Evolutionary conservation across 2,888 invertebrate species (phyloP), one percentile per base, ranked within the genome.

Genomic region (Andrena minutula): DNA sequence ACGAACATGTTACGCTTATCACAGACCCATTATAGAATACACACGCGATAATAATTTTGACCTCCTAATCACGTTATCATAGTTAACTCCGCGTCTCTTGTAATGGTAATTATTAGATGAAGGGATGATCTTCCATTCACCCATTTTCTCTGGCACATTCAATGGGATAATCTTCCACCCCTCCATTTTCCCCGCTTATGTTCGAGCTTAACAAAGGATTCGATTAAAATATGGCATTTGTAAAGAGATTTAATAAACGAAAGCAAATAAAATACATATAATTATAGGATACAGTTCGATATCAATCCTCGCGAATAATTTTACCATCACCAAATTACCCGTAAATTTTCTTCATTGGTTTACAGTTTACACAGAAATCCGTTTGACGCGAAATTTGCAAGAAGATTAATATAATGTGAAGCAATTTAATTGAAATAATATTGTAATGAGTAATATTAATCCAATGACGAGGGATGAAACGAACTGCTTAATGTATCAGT

Each of bases 1-100:
- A 64, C 30, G 78, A 81, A 69, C 64, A 64, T 23, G 58, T 64
- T 73, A 73, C 58, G 80, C 73, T 81, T 81, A 81, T 81, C 80
- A 69, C 51, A 30, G 26, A n/a, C 69, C 30, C 28, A 60, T 73
- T 68, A 81, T 51, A 26, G 12, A 69, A 72, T 78, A 20, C 58
- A 73, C 28, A n/a, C 49, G n/a, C 20, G 73, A 64, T 81, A 78
- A 81, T 69, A 73, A 80, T 41, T 49, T 51, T 60, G 41, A 1
- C 51, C 32, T 10, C 12, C 58, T 72, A 53, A 78, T 78, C 23
- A 61, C 47, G 23, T 68, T 71, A 75, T 61, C 70, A 16, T 26
- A 63, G 68, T 72, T 78, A 72, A 71, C 65, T 61, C 8, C 12
- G 8, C n/a, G 12, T 12, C 70, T 23, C 61, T 64, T 61, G 58